Conservation (phyloP, 2,113 vertebrate species). For the Ascaphus truei region DNA sequence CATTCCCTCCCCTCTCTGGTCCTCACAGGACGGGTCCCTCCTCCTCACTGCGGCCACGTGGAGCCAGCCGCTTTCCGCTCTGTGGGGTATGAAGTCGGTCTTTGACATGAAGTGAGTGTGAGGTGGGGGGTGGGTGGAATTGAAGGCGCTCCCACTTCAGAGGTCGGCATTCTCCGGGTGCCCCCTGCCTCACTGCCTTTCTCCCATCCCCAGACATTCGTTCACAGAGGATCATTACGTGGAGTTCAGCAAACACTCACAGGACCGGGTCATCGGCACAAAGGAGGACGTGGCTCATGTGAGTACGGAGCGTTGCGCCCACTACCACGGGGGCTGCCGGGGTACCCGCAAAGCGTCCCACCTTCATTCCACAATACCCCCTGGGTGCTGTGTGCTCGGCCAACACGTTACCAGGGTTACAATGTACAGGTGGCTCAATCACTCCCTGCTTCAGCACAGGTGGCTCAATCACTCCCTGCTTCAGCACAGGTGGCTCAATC, state of each 20-base stretch:
- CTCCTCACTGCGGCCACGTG: constrained; percentile 92
- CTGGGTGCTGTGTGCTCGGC: background rate
- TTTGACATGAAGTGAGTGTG: constrained; percentile 96
- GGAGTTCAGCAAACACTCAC: constrained; percentile 98
- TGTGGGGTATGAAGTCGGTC: constrained; percentile 98
- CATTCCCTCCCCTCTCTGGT: background rate
- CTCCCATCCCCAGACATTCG: constrained; percentile 75
- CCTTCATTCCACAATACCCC: background rate
- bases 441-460: no score
- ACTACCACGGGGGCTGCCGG: no score
- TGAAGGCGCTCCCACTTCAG: no score
- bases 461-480: no score
- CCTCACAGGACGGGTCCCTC: constrained; percentile 86
- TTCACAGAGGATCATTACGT: constrained; percentile 97
- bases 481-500: no score
- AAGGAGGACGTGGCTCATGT: constrained; percentile 94
- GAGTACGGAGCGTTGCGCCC: constrained; percentile 58
- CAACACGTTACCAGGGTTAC: background rate
- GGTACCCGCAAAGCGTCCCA: no score
- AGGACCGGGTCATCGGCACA: constrained; percentile 95
- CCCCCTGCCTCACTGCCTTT: background rate
- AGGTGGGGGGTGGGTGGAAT: background rate
- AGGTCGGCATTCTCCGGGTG: no score
- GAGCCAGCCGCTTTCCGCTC: constrained; percentile 92
- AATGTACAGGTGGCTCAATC: no score